A percentile compares a stretch with the other conserved stretches of the same genome.
These are phyloP conservation scores for Paratrypauchen microcephalus DNA, from an alignment of 2,797 vertebrate genomes.

Conservation along the genomic window DNA sequence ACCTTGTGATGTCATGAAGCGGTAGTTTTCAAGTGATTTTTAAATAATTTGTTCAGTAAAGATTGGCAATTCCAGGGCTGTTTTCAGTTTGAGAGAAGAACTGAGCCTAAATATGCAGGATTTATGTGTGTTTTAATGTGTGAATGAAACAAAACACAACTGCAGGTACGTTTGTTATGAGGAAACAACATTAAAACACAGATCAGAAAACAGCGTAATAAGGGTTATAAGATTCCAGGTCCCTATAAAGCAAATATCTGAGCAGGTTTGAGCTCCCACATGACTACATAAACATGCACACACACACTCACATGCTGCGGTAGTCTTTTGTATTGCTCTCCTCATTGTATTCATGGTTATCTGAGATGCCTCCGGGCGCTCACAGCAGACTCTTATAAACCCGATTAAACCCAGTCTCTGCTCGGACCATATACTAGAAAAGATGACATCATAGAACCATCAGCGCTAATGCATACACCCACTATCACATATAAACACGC, in stretches of 20 bases:
- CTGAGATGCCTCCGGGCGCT: slow-evolving; percentile 39
- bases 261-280: neutral
- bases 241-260: neutral
- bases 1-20: no score
- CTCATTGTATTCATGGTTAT: slow-evolving; percentile 26
- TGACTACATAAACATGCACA: neutral
- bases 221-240: neutral
- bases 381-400: slow-evolving; percentile 40
- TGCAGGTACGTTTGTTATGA: no score
- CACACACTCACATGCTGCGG: neutral
- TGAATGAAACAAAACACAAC: no score
- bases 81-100: no score
- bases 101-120: no score
- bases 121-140: no score
- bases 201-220: no score
- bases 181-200: no score
- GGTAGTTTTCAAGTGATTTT: no score
- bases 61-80: no score
- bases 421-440: slow-evolving; percentile 40
- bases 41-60: no score
- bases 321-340: slow-evolving; percentile 30
- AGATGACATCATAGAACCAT: slow-evolving; percentile 49
- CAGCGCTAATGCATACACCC: slow-evolving; percentile 9
- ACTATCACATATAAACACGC: slow-evolving; percentile 22
- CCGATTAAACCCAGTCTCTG: slow-evolving; percentile 58